Percentiles rank a stretch among this genome's conserved stretches.
phyloP scores from a whole-genome alignment of 2,797 vertebrate genomes.

The Pangasius djambal region DNA sequence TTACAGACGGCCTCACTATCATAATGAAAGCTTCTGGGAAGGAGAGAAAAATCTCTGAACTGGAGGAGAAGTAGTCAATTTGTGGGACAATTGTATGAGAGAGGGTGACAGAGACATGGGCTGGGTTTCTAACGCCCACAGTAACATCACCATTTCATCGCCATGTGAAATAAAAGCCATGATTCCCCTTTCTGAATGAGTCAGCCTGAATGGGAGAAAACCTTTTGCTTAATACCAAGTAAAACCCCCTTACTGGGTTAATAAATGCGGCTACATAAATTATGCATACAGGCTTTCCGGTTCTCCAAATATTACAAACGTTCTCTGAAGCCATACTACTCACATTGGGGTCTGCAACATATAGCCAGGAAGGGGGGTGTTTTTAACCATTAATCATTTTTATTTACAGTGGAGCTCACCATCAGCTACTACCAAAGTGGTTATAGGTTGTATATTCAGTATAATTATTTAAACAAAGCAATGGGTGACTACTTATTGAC shows the following conservation, averaged over 20 bases:
- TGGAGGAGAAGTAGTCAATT: background rate
- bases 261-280: background rate
- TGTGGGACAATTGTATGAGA: constrained; percentile 18
- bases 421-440: background rate
- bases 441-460: background rate
- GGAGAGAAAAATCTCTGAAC: background rate
- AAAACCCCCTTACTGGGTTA: background rate
- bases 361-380: background rate
- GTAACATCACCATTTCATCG: background rate
- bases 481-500: background rate
- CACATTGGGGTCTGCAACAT: background rate
- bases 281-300: constrained; percentile 8
- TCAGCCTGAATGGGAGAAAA: background rate
- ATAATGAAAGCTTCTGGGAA: constrained; percentile 32
- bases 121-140: background rate
- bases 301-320: background rate
- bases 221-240: background rate
- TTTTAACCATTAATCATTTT: background rate
- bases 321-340: background rate
- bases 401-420: background rate
- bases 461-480: background rate
- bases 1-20: background rate
- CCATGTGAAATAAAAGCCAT: background rate
- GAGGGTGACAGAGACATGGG: background rate
- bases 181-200: background rate